A percentile compares a stretch with the other conserved stretches of the same genome.
Conservation (phyloP, 2,888 invertebrate genomes). For the Euzophera pinguis region DNA sequence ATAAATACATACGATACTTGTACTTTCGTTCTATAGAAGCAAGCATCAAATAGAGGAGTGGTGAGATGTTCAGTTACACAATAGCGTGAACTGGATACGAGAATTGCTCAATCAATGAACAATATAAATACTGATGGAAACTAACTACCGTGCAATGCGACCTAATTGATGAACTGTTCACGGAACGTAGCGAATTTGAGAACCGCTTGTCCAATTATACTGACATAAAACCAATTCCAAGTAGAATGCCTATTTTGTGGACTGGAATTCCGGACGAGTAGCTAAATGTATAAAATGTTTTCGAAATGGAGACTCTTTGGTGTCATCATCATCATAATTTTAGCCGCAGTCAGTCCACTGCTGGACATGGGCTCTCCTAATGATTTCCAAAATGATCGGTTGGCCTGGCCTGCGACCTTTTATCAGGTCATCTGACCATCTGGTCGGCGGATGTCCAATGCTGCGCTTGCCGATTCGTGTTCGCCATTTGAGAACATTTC, state of each 20-base stretch:
- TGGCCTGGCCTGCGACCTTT: no score
- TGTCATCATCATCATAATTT: no score
- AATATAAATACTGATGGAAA: conserved; percentile 51
- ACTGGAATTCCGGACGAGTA: no score
- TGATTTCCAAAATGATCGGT: no score
- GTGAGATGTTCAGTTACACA: conserved; percentile 18
- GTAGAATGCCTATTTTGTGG: neutral
- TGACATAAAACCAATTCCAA: conserved; percentile 40
- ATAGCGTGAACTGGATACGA: conserved; percentile 32
- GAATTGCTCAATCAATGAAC: conserved; percentile 54
- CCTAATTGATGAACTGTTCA: conserved; percentile 61
- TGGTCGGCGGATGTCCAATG: no score
- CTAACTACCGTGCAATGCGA: conserved; percentile 47
- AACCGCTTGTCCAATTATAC: conserved; percentile 57
- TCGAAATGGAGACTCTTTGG: no score
- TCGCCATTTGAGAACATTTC: no score
- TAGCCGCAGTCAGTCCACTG: no score
- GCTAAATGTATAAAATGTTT: no score
- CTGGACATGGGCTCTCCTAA: no score
- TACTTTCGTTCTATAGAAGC: conserved; percentile 2
- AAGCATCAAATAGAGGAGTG: conserved; percentile 24
- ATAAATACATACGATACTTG: neutral
- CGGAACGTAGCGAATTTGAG: conserved; percentile 44
- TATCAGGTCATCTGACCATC: no score
- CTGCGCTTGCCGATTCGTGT: no score